Evolutionary conservation across 2,888 invertebrate species (phyloP), one percentile per base, ranked within the genome.

Genomic region (Andrena marginata): DNA sequence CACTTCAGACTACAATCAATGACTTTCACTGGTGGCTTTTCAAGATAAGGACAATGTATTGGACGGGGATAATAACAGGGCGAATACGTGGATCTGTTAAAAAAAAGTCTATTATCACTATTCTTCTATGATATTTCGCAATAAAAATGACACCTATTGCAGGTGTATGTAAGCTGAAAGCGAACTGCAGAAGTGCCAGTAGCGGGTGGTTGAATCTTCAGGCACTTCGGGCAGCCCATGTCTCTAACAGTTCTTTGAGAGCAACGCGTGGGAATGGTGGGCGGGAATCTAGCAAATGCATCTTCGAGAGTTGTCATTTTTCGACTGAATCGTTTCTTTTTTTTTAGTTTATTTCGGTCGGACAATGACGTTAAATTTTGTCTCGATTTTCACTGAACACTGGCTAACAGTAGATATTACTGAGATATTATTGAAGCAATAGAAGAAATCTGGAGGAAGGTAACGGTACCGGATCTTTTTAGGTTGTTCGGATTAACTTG

Each of bases 101-200:
- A 60, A 26, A 49, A 60, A 5, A 6, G 23, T 7, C 23, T 26
- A 8, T 68, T 42, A 59, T 85, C 69, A 51, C 26, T 48, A 29
- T 10, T 23, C 26, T 31, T 13, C 26, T 20, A 42, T 60, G 64
- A 35, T 26, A 74, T 78, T 42, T 67, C 69, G 68, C 67, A 42
- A 76, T 62, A 6, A 62, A 16, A n/a, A 26, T 73, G 67, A 26
- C 89, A 92, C 91, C 90, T 89, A 80, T 91, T 82, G 79, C 90
- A 85, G n/a, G 86, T 86, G 77, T 86, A 90, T 54, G 89, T 89
- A 72, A 89, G 80, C 71, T 90, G 88, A 79, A 87, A 91, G 62
- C 82, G 85, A 79, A 91, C 89, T 49, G 76, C 62, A 13, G 88
- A 82, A 35, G 84, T 72, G 68, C 86, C 88, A 20, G 70, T 81